Evolutionary conservation across 2,888 invertebrate species (phyloP).

Genomic region (Strigamia transsilvanica): DNA sequence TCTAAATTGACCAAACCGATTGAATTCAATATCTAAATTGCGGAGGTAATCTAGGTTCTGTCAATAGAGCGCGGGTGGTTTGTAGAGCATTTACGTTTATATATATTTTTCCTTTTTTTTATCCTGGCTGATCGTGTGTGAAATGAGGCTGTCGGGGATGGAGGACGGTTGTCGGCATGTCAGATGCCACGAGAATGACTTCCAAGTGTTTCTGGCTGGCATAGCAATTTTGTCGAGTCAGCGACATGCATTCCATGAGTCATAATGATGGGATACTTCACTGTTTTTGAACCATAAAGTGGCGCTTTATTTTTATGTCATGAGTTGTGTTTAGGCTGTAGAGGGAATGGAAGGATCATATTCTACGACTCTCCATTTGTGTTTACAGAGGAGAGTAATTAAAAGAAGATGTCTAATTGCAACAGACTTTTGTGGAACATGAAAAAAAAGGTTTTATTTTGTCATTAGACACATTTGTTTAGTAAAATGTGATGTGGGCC

Average conservation of each 20-base stretch:
- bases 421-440: too few species aligned
- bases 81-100: neutral
- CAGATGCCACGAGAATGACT: neutral
- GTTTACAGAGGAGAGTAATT: too few species aligned
- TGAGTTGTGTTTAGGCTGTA: neutral
- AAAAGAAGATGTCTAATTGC: too few species aligned
- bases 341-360: too few species aligned
- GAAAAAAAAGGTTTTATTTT: too few species aligned
- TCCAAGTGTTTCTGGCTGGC: neutral
- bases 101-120: neutral
- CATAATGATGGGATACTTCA: constrained; percentile 2
- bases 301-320: neutral
- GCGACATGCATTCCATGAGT: neutral
- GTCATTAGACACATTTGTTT: too few species aligned
- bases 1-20: too few species aligned
- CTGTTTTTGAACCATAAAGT: neutral
- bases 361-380: too few species aligned
- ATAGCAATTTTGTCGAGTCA: constrained; percentile 3
- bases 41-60: too few species aligned
- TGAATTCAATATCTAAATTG: too few species aligned
- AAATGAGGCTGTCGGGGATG: neutral
- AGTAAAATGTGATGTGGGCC: too few species aligned
- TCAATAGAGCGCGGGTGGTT: too few species aligned
- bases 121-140: neutral
- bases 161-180: neutral